Percentiles rank a stretch among this genome's conserved stretches.
Evolutionary conservation across 2,113 vertebrate species (phyloP).

Genomic region (Pteruthius melanotis): DNA sequence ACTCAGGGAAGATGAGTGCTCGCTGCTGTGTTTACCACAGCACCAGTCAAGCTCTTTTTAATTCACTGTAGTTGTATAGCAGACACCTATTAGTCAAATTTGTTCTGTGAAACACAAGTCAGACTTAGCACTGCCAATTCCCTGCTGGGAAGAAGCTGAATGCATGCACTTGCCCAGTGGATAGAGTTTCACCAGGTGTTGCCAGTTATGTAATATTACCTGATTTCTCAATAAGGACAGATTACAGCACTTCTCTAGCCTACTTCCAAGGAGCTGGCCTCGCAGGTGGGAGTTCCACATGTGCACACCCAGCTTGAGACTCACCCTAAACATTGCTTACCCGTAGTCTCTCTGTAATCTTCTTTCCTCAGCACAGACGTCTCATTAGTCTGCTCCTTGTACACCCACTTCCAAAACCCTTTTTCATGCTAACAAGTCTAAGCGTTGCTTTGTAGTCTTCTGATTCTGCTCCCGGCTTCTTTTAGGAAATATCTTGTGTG

Average conservation of each 20-base stretch:
- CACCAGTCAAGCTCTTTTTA: neutral
- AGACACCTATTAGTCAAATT: slow-evolving; percentile 48
- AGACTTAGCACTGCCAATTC: neutral
- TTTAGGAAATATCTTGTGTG: slow-evolving; percentile 61
- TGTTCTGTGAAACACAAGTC: neutral
- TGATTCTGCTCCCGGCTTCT: slow-evolving; percentile 53
- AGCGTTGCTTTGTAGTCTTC: slow-evolving; percentile 60
- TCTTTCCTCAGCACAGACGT: slow-evolving; percentile 40
- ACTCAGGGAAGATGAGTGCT: neutral
- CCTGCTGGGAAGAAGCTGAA: slow-evolving; percentile 22
- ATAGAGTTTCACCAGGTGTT: slow-evolving; percentile 42
- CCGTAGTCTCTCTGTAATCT: slow-evolving; percentile 49
- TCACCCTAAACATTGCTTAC: slow-evolving; percentile 48
- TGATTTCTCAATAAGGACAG: slow-evolving; percentile 42
- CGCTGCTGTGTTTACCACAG: neutral
- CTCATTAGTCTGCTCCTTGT: slow-evolving; percentile 57
- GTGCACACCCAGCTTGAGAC: slow-evolving; percentile 49
- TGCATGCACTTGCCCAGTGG: neutral
- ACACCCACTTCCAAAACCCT: slow-evolving; percentile 56
- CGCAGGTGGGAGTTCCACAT: slow-evolving; percentile 39
- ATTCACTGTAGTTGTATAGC: neutral
- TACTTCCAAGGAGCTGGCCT: slow-evolving; percentile 47
- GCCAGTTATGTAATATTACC: slow-evolving; percentile 38
- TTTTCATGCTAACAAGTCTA: slow-evolving; percentile 60
- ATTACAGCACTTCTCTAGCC: slow-evolving; percentile 45